Conservation (phyloP, 2,797 vertebrate genomes). For the Naso thynnoides region DNA sequence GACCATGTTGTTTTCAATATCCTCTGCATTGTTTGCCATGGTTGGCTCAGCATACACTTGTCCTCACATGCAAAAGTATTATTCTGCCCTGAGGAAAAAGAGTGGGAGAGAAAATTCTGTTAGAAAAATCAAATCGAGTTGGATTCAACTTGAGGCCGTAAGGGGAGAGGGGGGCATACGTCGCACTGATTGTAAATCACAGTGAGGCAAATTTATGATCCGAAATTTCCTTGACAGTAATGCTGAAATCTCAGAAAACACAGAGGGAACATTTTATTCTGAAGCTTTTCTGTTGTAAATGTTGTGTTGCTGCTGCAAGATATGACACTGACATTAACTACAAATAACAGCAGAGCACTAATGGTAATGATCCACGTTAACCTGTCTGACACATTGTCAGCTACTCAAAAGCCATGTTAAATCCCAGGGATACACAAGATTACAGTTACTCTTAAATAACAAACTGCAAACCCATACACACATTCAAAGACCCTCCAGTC, state of each 20-base stretch:
- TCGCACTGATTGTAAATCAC: background rate
- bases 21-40: slow-evolving; percentile 83
- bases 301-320: background rate
- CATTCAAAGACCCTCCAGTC: too few relatives aligned
- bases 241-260: background rate
- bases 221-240: background rate
- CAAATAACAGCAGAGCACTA: too few relatives aligned
- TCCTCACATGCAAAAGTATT: slow-evolving; percentile 78
- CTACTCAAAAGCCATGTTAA: too few relatives aligned
- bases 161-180: background rate
- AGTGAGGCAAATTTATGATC: background rate
- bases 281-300: background rate
- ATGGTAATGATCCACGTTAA: too few relatives aligned
- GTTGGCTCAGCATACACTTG: slow-evolving; percentile 63
- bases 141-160: background rate
- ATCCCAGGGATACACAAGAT: too few relatives aligned
- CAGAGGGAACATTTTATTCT: background rate
- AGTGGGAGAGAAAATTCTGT: background rate
- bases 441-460: too few relatives aligned
- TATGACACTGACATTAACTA: too few relatives aligned
- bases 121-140: background rate
- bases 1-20: slow-evolving; percentile 84
- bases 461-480: too few relatives aligned
- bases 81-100: slow-evolving; percentile 48
- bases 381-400: too few relatives aligned